A percentile compares a stretch with the other conserved stretches of the same genome.
Conservation (phyloP, 2,797 vertebrate species). For the Alca torda region DNA sequence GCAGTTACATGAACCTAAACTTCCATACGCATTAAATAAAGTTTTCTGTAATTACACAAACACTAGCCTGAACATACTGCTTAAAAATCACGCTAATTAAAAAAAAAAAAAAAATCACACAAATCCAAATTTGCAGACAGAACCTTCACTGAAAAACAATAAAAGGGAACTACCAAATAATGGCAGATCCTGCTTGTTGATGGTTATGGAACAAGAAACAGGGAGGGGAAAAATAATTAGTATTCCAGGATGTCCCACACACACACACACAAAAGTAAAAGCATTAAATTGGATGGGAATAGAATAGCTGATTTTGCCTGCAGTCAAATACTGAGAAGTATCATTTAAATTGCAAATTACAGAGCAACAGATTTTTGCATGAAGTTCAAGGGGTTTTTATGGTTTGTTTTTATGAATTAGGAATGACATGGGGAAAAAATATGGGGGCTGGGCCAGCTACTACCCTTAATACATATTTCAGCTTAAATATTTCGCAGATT, state of each 20-base stretch:
- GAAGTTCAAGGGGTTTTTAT: constrained; percentile 39
- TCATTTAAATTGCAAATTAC: constrained; percentile 61
- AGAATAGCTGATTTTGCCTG: constrained; percentile 45
- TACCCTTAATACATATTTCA: constrained; percentile 10
- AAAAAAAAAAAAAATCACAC: neutral
- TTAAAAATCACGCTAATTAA: neutral
- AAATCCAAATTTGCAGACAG: neutral
- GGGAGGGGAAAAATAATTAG: neutral
- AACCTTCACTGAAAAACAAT: neutral
- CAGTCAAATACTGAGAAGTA: constrained; percentile 40
- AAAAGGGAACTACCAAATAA: neutral
- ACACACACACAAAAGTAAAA: constrained; percentile 19
- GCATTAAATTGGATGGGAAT: constrained; percentile 47
- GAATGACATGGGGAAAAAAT: neutral
- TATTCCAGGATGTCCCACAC: constrained; percentile 22
- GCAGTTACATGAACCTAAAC: neutral
- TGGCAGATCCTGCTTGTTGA: neutral
- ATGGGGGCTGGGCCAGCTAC: neutral
- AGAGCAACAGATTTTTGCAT: constrained; percentile 61
- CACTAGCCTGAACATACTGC: neutral
- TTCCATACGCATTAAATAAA: neutral
- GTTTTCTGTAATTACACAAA: neutral
- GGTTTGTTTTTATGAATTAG: constrained; percentile 56
- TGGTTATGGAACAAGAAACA: neutral
- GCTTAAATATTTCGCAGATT: neutral